Percentiles rank a stretch among this genome's conserved stretches.
Evolutionary conservation across 2,113 vertebrate species (phyloP).

Genomic region (Arizona elegans): DNA sequence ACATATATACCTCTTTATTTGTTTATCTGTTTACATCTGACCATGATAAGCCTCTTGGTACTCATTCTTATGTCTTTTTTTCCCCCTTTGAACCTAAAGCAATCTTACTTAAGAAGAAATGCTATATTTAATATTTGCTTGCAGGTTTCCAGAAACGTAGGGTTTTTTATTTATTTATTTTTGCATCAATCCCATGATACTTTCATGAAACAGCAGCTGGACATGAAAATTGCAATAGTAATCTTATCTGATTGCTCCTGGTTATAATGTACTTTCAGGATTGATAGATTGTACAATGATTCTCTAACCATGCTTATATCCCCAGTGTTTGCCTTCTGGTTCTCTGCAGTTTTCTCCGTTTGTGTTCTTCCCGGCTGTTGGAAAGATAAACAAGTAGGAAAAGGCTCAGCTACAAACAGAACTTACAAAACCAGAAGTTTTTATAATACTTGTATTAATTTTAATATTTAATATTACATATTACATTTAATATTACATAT

Average conservation of each 20-base stretch:
- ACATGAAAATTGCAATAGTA: constrained; percentile 59
- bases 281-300: too few relatives aligned
- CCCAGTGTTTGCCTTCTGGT: constrained; percentile 62
- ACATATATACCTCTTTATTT: constrained; percentile 42
- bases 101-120: constrained; percentile 36
- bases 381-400: constrained; percentile 29
- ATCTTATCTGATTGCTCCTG: constrained; percentile 69
- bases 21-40: constrained; percentile 49
- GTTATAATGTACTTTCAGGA: constrained; percentile 69
- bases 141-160: constrained; percentile 45
- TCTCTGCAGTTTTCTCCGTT: constrained; percentile 53
- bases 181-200: constrained; percentile 2
- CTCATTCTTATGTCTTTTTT: constrained; percentile 28
- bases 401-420: constrained; percentile 33
- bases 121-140: constrained; percentile 33
- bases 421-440: constrained; percentile 37
- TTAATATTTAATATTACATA: too few relatives aligned
- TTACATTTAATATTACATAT: too few relatives aligned
- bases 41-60: constrained; percentile 28
- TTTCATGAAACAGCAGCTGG: constrained; percentile 71
- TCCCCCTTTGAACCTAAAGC: neutral
- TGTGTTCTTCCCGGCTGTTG: constrained; percentile 55
- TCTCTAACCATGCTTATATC: constrained; percentile 42
- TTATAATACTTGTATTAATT: neutral
- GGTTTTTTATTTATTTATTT: neutral